Base-by-base conservation (phyloP, 2,113 vertebrate species). In the Trematocara zebra region DNA sequence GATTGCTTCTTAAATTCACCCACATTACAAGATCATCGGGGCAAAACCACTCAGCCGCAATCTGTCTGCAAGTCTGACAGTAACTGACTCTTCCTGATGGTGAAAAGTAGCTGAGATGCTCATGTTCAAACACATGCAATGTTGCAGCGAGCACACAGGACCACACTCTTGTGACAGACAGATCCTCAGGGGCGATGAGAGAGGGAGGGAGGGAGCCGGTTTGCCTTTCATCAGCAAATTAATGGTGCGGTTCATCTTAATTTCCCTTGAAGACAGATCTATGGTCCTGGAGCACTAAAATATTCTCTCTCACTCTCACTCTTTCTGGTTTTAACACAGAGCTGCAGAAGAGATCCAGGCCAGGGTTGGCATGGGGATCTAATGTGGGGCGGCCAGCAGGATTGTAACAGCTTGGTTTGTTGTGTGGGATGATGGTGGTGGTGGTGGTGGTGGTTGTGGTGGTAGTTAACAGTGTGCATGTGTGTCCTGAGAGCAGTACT, bases 401-500 rank as follows among this genome's bases (percentile, higher is more conserved):
- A 88, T 67, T 85, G 81, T 67, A 90, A 91, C 90, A 89, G 88
- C 90, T 89, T 84, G 86, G 84, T 86, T 84, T 92, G 82, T 83
- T 92, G 91, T 91, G 91, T 91, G 88, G 83, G 89, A 84, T 90
- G 87, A 35, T 85, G 80, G 47, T 82, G 85, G 84, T 90, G 87
- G 82, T 85, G 80, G 47, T 82, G 85, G 84, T 90, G 87, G 82
- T 89, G 86, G 40, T 84, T 64, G 42, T 82, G 85, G 84, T 81
- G 28, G 69, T 82, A 53, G 81, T 37, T 54, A 69, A 69, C 72
- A 79, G 82, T 85, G 76, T 78, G 84, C 64, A 59, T 61, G 69
- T 40, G 72, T 61, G 67, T 81, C 17, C 61, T 0, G 14, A 80
- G 57, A 76, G 78, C 56, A 20, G 53, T 95, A 98, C 98, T 99